These are phyloP conservation scores for Aphelenchoides fujianensis DNA, from an alignment of 1,140 invertebrate genomes.

Conservation along the genomic window DNA sequence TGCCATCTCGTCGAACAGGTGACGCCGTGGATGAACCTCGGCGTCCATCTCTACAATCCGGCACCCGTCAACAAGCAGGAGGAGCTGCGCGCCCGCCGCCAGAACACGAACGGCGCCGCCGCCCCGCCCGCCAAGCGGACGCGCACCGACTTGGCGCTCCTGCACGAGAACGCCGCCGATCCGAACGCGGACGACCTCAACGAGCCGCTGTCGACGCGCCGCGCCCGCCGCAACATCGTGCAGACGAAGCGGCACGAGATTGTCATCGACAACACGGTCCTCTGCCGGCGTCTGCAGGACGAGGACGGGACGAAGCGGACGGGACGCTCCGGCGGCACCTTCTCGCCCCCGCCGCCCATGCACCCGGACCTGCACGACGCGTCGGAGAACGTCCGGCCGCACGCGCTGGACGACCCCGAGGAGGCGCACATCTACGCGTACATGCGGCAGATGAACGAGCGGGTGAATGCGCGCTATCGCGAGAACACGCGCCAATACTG, in stretches of 20 bases:
- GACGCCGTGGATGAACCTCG: neutral
- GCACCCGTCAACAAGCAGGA: neutral
- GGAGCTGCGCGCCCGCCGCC: neutral
- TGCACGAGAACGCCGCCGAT: neutral
- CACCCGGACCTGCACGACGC: too few relatives aligned
- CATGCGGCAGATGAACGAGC: slow-evolving; percentile 3
- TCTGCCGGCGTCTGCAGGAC: too few relatives aligned
- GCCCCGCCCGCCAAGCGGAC: neutral
- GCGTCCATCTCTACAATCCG: neutral
- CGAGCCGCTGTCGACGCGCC: slow-evolving; percentile 7
- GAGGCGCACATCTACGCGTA: neutral
- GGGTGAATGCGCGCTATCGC: neutral
- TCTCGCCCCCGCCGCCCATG: too few relatives aligned
- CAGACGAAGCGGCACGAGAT: neutral
- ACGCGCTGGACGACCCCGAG: too few relatives aligned
- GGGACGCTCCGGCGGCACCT: too few relatives aligned
- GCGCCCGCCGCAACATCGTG: neutral
- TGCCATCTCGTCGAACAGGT: neutral
- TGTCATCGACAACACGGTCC: too few relatives aligned
- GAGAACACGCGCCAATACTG: too few relatives aligned
- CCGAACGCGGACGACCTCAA: neutral
- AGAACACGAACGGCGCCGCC: neutral
- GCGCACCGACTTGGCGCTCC: neutral
- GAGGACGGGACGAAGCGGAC: too few relatives aligned
- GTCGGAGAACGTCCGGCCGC: too few relatives aligned